Evolutionary conservation across 2,888 invertebrate species (phyloP).

Genomic region (Labia minor): DNA sequence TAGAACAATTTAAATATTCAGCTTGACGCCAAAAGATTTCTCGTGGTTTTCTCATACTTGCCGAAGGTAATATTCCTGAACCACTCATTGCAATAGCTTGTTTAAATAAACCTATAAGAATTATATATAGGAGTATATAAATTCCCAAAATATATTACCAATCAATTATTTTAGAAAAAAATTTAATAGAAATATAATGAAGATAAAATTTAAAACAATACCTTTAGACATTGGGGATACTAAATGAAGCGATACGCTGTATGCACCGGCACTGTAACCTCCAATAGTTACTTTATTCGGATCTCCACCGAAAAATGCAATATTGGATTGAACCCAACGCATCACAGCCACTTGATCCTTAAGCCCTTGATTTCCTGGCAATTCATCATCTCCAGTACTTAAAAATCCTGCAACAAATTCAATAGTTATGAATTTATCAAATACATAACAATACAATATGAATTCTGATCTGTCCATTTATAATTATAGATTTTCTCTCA

Average conservation of each 20-base stretch:
- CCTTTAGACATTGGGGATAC: slow-evolving; percentile 22
- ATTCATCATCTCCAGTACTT: slow-evolving; percentile 20
- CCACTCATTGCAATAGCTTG: slow-evolving; percentile 59
- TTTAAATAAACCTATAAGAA: slow-evolving; percentile 51
- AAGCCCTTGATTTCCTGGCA: slow-evolving; percentile 22
- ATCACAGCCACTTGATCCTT: slow-evolving; percentile 22
- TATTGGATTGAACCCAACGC: slow-evolving; percentile 21
- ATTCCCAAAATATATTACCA: no score
- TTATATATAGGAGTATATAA: no score
- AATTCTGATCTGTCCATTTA: no score
- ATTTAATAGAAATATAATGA: no score
- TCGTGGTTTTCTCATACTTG: not conserved
- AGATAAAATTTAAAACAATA: no score
- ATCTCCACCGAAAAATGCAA: slow-evolving; percentile 23
- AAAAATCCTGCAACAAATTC: slow-evolving; percentile 20
- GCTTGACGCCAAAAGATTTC: not conserved
- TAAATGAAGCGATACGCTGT: slow-evolving; percentile 21
- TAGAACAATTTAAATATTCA: not conserved
- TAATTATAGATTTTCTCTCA: no score
- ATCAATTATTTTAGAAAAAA: no score
- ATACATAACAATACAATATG: no score
- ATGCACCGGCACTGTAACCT: slow-evolving; percentile 22
- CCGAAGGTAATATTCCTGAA: slow-evolving; percentile 43
- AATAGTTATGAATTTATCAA: no score
- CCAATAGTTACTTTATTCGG: slow-evolving; percentile 20